Conservation (phyloP, 2,888 invertebrate genomes). For the Habroteleia sp. region DNA sequence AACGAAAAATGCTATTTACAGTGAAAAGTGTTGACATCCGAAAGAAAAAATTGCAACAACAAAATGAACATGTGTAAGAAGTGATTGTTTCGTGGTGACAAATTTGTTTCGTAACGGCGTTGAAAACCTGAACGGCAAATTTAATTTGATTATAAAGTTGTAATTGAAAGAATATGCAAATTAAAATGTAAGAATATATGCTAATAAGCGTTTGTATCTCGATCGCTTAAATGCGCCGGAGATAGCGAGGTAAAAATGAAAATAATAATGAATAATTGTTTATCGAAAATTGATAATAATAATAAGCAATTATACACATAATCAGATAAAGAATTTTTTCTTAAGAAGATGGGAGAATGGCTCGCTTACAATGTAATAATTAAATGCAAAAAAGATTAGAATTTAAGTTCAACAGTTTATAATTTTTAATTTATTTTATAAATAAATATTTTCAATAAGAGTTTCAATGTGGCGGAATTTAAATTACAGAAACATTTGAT, state of each 20-base stretch:
- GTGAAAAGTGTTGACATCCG: not conserved
- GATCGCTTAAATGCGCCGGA: slow-evolving; percentile 17
- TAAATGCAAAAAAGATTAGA: no score
- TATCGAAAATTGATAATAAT: slow-evolving; percentile 3
- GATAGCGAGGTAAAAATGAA: slow-evolving; percentile 19
- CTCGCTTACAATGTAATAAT: no score
- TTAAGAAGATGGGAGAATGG: no score
- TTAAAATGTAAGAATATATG: slow-evolving; percentile 18
- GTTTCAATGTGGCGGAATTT: no score
- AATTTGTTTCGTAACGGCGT: slow-evolving; percentile 7
- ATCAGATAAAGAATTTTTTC: slow-evolving; percentile 7
- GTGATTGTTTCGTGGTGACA: not conserved
- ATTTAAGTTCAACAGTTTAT: no score
- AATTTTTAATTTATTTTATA: no score
- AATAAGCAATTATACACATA: no score
- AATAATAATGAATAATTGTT: slow-evolving; percentile 31
- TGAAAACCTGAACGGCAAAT: slow-evolving; percentile 21
- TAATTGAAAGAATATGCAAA: slow-evolving; percentile 34
- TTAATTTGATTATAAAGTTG: slow-evolving; percentile 31
- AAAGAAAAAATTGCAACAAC: not conserved
- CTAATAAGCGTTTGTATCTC: slow-evolving; percentile 25
- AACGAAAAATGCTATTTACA: no score
- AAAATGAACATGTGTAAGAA: slow-evolving; percentile 1
- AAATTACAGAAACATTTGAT: no score
- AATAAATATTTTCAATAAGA: no score